phyloP scores from a whole-genome alignment of 2,113 vertebrate genomes.

The Strix uralensis region DNA sequence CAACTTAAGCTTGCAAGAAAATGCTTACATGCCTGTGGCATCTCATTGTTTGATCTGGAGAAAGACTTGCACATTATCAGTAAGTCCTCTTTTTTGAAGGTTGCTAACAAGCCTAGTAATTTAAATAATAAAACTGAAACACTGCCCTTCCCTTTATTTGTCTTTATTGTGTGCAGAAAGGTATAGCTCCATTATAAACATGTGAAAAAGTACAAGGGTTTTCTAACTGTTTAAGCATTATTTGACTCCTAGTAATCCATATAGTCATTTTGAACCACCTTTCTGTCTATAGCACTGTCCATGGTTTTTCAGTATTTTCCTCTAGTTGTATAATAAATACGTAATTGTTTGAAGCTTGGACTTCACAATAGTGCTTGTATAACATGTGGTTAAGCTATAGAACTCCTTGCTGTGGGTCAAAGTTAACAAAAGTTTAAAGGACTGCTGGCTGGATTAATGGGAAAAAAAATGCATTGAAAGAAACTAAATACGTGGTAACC shows the following conservation, averaged over 20 bases:
- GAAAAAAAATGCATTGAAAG: not conserved
- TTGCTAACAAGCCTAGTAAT: not conserved
- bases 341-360: not conserved
- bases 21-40: conserved; percentile 97
- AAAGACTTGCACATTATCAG: conserved; percentile 99
- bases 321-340: not conserved
- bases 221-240: not conserved
- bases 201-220: not conserved
- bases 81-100: conserved; percentile 72
- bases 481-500: not conserved
- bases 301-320: not conserved
- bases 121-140: not conserved
- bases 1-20: conserved; percentile 98
- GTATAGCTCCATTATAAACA: not conserved
- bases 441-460: not conserved
- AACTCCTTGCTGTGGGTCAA: not conserved
- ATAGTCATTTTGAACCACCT: not conserved
- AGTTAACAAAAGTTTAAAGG: not conserved
- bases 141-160: not conserved
- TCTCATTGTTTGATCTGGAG: conserved; percentile 96
- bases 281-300: not conserved
- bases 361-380: not conserved
- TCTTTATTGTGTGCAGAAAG: not conserved
- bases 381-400: not conserved
- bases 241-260: not conserved